Evolutionary conservation across 2,113 vertebrate species (phyloP), one percentile per base, ranked within the genome.

Genomic region (Labeo catla): DNA sequence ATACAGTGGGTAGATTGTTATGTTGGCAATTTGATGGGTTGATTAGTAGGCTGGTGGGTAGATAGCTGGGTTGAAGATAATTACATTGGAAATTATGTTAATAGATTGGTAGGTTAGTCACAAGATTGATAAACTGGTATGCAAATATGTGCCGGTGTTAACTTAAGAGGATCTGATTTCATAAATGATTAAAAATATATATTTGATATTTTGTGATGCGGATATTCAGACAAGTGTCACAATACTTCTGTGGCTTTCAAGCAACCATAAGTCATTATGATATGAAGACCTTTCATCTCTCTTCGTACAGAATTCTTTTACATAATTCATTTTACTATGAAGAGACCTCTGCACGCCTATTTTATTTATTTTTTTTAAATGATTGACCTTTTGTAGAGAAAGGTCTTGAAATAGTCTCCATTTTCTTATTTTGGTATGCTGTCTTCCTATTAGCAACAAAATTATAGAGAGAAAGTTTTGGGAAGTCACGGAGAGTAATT

Each of bases 401-500:
- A 79, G 54, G 77, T 61, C 34, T 79, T 79, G 57, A 61, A 61
- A 61, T 23, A 45, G 13, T 43, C 11, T 43, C 3, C 0, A n/a
- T 61, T 79, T 61, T 78, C 50, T 57, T 61, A 45, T 61, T n/a
- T 79, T 79, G 36, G 21, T 23, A 50, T 28, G 73, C 73, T 39
- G 4, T 49, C 72, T 28, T 57, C 57, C 36, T 61, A n/a, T 61
- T 61, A 79, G n/a, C 36, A 45, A 45, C 54, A 45, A 61, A n/a
- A 59, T 79, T 11, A 45, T 8, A 36, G 2, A 61, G 19, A 79
- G 34, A 79, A n/a, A 43, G 54, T 79, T 81, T 65, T 43, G 57
- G 49, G 86, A 87, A 86, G 65, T 83, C 70, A 61, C 6, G 59
- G 63, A 76, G 66, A 82, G 76, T 70, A 81, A 76, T 81, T 86